These are phyloP conservation scores for Pluvianellus socialis DNA, from an alignment of 2,113 vertebrate species.

Conservation along the genomic window DNA sequence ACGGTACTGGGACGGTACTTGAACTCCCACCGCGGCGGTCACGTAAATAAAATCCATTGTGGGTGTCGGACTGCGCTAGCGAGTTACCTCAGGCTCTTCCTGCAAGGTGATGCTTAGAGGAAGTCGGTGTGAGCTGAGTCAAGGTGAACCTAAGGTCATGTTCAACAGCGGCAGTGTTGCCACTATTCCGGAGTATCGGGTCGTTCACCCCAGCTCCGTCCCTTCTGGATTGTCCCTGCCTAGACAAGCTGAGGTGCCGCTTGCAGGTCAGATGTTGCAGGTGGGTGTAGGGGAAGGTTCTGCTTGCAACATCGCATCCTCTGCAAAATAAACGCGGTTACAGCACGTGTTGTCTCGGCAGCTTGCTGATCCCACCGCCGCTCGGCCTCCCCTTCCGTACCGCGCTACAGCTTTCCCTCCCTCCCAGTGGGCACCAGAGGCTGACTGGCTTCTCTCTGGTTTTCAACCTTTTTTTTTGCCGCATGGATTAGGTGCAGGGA, in stretches of 20 bases:
- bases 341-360: too few species aligned
- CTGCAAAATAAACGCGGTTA: neutral
- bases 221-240: neutral
- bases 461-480: neutral
- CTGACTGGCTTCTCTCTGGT: neutral
- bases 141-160: neutral
- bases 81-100: neutral
- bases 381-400: fast-evolving
- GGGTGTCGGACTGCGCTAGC: too few species aligned
- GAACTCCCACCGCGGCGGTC: too few species aligned
- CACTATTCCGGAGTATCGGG: neutral
- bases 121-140: neutral
- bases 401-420: neutral
- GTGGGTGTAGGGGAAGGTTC: neutral
- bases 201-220: too few species aligned
- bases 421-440: fast-evolving
- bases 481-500: neutral
- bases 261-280: neutral
- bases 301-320: neutral
- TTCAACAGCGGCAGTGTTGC: neutral
- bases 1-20: too few species aligned
- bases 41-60: neutral
- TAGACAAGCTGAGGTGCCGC: fast-evolving
- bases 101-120: neutral
- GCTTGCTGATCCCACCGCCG: neutral